phyloP scores from a whole-genome alignment of 1,140 invertebrate species.

The Calliphora vicina region DNA sequence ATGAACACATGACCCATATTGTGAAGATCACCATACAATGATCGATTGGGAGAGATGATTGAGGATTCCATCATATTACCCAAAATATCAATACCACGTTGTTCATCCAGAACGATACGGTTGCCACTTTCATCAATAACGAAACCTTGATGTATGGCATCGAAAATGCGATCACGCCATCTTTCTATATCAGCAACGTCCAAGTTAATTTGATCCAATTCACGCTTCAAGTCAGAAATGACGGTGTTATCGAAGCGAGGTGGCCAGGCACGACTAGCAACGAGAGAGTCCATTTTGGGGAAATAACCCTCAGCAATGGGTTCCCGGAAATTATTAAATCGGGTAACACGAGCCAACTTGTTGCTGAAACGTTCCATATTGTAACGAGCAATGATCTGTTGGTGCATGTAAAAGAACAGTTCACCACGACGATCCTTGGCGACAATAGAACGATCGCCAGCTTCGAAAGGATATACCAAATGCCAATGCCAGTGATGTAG shows the following conservation, averaged over 20 bases:
- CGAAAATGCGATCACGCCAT: conserved; percentile 78
- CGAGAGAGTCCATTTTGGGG: conserved; percentile 75
- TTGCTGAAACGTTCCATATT: conserved; percentile 76
- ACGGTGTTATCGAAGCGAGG: conserved; percentile 68
- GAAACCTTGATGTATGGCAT: conserved; percentile 76
- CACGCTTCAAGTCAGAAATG: conserved; percentile 72
- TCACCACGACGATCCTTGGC: conserved; percentile 77
- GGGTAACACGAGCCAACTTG: conserved; percentile 67
- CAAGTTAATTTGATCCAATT: conserved; percentile 71
- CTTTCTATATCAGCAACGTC: conserved; percentile 76
- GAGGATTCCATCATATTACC: conserved; percentile 83
- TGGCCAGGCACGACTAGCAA: conserved; percentile 72
- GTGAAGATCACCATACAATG: conserved; percentile 76
- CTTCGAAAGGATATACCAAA: conserved; percentile 78
- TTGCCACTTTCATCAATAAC: conserved; percentile 69
- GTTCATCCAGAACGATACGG: conserved; percentile 69
- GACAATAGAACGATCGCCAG: conserved; percentile 67
- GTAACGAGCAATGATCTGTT: conserved; percentile 74
- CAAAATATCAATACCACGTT: conserved; percentile 78
- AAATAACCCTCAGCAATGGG: conserved; percentile 76
- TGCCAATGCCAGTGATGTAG: conserved; percentile 88
- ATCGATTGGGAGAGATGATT: conserved; percentile 73
- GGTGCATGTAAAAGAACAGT: conserved; percentile 82
- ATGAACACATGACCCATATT: conserved; percentile 76
- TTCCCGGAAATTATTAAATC: conserved; percentile 70